Evolutionary conservation across 2,797 vertebrate genomes (phyloP), one percentile per base, ranked within the genome.

Genomic region (Brachyrhaphis roseni): DNA sequence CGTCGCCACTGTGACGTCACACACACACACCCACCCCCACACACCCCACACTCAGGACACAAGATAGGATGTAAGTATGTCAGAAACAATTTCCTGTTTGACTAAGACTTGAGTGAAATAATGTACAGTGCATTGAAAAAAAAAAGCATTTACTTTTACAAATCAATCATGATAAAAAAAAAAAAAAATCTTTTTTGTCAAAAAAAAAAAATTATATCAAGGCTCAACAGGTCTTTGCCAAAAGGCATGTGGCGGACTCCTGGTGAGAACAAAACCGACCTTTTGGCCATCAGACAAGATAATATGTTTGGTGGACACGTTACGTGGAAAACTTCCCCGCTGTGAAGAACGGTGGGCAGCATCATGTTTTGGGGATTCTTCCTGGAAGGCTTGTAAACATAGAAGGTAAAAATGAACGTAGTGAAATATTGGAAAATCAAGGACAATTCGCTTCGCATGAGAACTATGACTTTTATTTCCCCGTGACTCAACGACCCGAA

Each of bases 1-100:
- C 76, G 45, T 77, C 34, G 31, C 31, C 73, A 72, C 39, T 31
- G 64, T 83, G 80, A 91, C 84, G 79, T 49, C 16, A 46, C 45
- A 46, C 45, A 46, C 20, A 46, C 43, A 43, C 41, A 43, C 41
- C 10, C 41, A 2, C 13, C 3, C 45, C 3, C 43, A 4, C 43
- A 11, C 12, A 84, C 28, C 78, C 72, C 78, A 75, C 49, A 75
- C 31, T 81, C 49, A 53, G 79, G 79, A 74, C 31, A 1, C 34
- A 66, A 11, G 36, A 59, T 12, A 15, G 26, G 77, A n/a, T 78
- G 36, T 1, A 68, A 46, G 82, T 66, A 71, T 4, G 0, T 43
- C 43, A 70, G 16, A 78, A 79, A 75, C 62, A 79, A 70, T n/a
- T 47, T 64, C 76, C 39, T 64, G 26, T 51, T 75, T 57, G 39